Evolutionary conservation across 2,888 invertebrate species (phyloP).

Genomic region (Scaptomyza tumidula): DNA sequence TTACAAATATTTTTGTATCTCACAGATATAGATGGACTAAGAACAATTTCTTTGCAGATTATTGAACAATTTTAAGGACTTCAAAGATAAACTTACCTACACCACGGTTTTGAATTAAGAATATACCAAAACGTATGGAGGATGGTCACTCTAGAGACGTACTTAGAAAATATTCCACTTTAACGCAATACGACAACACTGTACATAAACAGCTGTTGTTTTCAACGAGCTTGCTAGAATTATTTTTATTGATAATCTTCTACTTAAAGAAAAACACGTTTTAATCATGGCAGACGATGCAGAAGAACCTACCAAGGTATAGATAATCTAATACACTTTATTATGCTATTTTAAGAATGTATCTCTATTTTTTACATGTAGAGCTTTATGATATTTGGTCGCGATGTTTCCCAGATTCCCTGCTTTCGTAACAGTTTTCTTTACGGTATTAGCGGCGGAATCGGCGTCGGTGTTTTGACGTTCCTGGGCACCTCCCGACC

Average conservation of each 20-base stretch:
- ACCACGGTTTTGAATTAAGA: not conserved
- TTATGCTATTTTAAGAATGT: not conserved
- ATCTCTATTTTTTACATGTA: slow-evolving; percentile 1
- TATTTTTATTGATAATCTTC: slow-evolving; percentile 29
- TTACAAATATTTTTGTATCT: too few species aligned
- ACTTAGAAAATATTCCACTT: slow-evolving; percentile 4
- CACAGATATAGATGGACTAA: too few species aligned
- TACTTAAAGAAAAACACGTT: slow-evolving; percentile 7
- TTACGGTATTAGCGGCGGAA: slow-evolving; percentile 89
- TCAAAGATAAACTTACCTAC: not conserved
- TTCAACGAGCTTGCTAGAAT: slow-evolving; percentile 18
- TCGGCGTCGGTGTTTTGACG: slow-evolving; percentile 88
- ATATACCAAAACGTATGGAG: not conserved
- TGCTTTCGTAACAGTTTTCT: slow-evolving; percentile 92
- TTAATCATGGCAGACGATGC: slow-evolving; percentile 62
- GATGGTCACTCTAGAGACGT: slow-evolving; percentile 2
- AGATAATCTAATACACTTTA: not conserved
- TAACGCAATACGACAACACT: slow-evolving; percentile 34
- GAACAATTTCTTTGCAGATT: too few species aligned
- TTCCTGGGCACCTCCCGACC: slow-evolving; percentile 91
- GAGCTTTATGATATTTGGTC: slow-evolving; percentile 87
- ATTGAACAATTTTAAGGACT: too few species aligned
- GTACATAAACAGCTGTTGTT: slow-evolving; percentile 53
- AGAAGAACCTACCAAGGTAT: slow-evolving; percentile 66
- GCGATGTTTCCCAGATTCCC: slow-evolving; percentile 90